Evolutionary conservation across 1,140 invertebrate genomes (phyloP).

Genomic region (Manduca sexta): DNA sequence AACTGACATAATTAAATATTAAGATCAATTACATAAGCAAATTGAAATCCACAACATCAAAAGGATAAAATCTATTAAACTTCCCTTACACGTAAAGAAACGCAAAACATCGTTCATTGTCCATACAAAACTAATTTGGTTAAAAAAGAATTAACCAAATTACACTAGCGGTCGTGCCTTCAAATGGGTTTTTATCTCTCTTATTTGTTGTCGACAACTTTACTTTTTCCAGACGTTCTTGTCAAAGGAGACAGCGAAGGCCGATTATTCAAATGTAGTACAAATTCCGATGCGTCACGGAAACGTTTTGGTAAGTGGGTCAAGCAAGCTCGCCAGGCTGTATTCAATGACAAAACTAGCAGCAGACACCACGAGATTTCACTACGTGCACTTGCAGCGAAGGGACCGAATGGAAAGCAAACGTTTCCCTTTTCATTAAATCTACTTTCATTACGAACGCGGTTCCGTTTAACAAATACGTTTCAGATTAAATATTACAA

Average conservation of each 20-base stretch:
- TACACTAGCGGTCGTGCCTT: neutral
- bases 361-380: slow-evolving; percentile 24
- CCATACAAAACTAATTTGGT: neutral
- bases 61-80: too few relatives aligned
- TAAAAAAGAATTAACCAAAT: slow-evolving; percentile 6
- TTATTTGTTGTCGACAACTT: slow-evolving; percentile 8
- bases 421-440: slow-evolving; percentile 15
- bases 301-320: slow-evolving; percentile 39
- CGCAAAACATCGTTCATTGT: slow-evolving; percentile 1
- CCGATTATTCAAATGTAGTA: slow-evolving; percentile 44
- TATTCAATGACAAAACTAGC: slow-evolving; percentile 26
- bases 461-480: neutral
- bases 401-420: slow-evolving; percentile 43
- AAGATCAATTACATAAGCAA: too few relatives aligned
- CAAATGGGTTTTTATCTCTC: slow-evolving; percentile 11
- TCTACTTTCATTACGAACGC: neutral
- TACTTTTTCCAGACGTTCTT: slow-evolving; percentile 31
- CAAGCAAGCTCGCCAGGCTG: slow-evolving; percentile 31
- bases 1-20: too few relatives aligned
- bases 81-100: too few relatives aligned
- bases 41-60: too few relatives aligned
- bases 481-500: neutral
- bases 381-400: slow-evolving; percentile 32
- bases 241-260: slow-evolving; percentile 28
- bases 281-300: slow-evolving; percentile 48